Percentiles rank a stretch among this genome's conserved stretches.
Evolutionary conservation across 2,113 vertebrate species (phyloP).

Genomic region (Phylloscopus trochilus): DNA sequence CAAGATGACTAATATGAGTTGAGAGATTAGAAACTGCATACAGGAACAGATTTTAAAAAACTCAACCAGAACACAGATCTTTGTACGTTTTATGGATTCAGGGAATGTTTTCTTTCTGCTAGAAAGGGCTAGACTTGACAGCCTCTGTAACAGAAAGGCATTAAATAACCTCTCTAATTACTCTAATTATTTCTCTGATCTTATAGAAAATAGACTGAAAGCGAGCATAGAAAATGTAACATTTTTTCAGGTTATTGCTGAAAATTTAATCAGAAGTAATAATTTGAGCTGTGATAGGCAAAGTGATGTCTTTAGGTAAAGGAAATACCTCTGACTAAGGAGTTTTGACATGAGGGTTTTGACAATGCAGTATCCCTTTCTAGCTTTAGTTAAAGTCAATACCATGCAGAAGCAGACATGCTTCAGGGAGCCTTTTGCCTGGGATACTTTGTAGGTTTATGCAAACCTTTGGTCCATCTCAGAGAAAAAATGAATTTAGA

Average conservation of each 20-base stretch:
- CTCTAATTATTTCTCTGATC: neutral
- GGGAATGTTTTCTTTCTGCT: neutral
- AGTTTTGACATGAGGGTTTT: neutral
- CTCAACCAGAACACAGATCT: neutral
- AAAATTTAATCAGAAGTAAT: neutral
- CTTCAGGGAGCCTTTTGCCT: neutral
- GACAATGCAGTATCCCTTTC: neutral
- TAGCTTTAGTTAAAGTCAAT: neutral
- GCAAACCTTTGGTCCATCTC: neutral
- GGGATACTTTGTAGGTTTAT: neutral
- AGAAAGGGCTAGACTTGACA: neutral
- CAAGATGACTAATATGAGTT: neutral
- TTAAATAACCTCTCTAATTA: neutral
- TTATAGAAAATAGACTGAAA: neutral
- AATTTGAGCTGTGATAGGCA: neutral
- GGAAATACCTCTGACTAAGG: neutral
- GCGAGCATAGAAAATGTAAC: neutral
- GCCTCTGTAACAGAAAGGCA: neutral
- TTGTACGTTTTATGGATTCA: neutral
- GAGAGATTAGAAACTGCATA: neutral
- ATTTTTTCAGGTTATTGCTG: neutral
- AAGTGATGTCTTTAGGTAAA: neutral
- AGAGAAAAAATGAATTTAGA: neutral
- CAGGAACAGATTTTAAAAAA: neutral
- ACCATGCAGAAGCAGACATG: neutral